Evolutionary conservation across 2,797 vertebrate species (phyloP).

Genomic region (Adrianichthys oophorus): DNA sequence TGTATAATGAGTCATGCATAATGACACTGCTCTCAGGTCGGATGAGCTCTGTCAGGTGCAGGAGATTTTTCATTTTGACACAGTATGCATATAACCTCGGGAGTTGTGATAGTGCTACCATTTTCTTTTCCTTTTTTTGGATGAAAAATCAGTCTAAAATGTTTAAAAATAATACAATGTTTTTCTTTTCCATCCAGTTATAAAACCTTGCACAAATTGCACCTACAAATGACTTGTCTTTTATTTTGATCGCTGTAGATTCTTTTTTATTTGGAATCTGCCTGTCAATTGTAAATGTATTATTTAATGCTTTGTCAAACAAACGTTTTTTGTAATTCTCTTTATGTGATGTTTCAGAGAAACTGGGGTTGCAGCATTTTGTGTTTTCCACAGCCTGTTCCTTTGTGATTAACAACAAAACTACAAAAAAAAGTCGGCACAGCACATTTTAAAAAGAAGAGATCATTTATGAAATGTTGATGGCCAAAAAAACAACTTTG

Average conservation of each 20-base stretch:
- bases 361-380: slow-evolving; percentile 40
- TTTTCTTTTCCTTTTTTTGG: slow-evolving; percentile 19
- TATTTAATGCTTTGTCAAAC: not conserved
- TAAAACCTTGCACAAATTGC: too few relatives aligned
- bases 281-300: too few relatives aligned
- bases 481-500: slow-evolving; percentile 3
- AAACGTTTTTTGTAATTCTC: slow-evolving; percentile 27
- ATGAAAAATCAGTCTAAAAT: slow-evolving; percentile 22
- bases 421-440: slow-evolving; percentile 13
- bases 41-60: slow-evolving; percentile 61
- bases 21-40: slow-evolving; percentile 59
- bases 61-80: slow-evolving; percentile 55
- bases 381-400: slow-evolving; percentile 27
- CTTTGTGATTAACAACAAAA: slow-evolving; percentile 12
- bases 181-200: slow-evolving; percentile 4
- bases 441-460: not conserved
- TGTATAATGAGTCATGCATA: slow-evolving; percentile 62
- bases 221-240: too few relatives aligned
- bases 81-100: slow-evolving; percentile 23
- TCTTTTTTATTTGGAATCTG: too few relatives aligned
- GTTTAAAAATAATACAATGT: slow-evolving; percentile 26
- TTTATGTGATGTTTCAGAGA: slow-evolving; percentile 32
- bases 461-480: slow-evolving; percentile 14
- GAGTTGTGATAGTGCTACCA: slow-evolving; percentile 24
- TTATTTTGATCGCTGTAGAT: too few relatives aligned